Base-by-base conservation (phyloP, 2,797 vertebrate species). In the Rousettus madagascariensis region DNA sequence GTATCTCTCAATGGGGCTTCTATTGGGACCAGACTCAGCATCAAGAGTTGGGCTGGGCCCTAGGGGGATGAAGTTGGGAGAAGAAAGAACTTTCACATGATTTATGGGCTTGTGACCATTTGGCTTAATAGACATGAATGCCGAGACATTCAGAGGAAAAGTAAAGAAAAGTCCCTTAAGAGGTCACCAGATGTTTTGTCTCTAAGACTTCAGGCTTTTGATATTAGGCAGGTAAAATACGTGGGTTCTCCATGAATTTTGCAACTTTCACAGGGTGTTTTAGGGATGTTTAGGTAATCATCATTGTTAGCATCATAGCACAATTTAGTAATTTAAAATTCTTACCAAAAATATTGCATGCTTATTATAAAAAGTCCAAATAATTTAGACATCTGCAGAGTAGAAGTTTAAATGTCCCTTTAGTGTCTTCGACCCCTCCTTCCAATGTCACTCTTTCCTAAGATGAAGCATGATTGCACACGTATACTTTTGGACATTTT, bases 11-110 rank as follows among this genome's bases (percentile, higher is more conserved):
- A 55, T 26, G 49, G 59, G 46, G 61, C 91, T 93, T 97, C 94
- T 95, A 63, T 91, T 68, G 69, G 63, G 74, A 55, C 22, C 28
- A 69, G 89, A 43, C 43, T 77, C 33, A n/a, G 61, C 2, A 30
- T 74, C 84, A 63, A 83, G 71, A 72, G 28, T 28, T 87, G 84
- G 72, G 49, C 68, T 63, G 51, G 91, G 79, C 91, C 95, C 91
- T 17, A 5, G 53, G 28, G 79, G 94, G 5, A 71, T 77, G 89
- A 57, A 68, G 38, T 33, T 90, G 80, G 80, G 89, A 93, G 85
- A 94, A 96, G 83, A 96, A 96, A 96, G 97, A 78, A 65, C 13
- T 69, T 91, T 92, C 93, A 92, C 90, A 92, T 92, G 72, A 94
- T 96, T 90, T 87, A 65, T 24, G 69, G 86, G 15, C 92, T 84